These are phyloP conservation scores for Cydia splendana DNA, from an alignment of 1,140 invertebrate species.

Conservation along the genomic window DNA sequence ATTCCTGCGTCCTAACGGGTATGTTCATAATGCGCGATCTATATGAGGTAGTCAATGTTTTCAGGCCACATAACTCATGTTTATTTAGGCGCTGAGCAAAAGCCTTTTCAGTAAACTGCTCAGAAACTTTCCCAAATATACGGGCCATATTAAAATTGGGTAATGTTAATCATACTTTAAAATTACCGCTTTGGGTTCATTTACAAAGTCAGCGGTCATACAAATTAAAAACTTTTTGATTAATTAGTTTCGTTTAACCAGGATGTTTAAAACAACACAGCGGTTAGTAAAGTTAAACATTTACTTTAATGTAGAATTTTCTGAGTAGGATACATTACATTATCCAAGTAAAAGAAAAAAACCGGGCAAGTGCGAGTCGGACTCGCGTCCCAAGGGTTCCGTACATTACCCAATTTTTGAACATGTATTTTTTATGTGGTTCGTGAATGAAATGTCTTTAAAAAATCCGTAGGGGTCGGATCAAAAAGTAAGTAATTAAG, in stretches of 20 bases:
- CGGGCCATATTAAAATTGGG: conserved; percentile 10
- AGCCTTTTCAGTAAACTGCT: not conserved
- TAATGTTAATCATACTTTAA: conserved; percentile 25
- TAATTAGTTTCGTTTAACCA: not conserved
- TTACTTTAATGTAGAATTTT: not conserved
- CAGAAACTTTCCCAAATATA: not conserved
- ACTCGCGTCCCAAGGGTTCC: too few species aligned
- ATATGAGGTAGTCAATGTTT: not conserved
- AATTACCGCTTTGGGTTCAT: not conserved
- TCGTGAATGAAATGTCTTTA: too few species aligned
- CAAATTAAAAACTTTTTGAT: not conserved
- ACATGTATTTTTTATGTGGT: too few species aligned
- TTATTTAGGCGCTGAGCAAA: conserved; percentile 21
- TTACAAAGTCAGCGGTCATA: not conserved
- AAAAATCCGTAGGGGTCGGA: too few species aligned
- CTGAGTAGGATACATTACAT: too few species aligned
- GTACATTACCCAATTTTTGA: too few species aligned
- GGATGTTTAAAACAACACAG: not conserved
- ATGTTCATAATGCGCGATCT: not conserved
- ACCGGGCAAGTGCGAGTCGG: too few species aligned
- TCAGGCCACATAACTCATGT: not conserved
- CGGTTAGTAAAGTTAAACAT: not conserved
- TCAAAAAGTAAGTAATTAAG: too few species aligned
- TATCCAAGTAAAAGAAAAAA: too few species aligned
- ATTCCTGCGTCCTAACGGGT: too few species aligned